These are phyloP conservation scores for Vimba vimba DNA, from an alignment of 2,113 vertebrate species.

Conservation along the genomic window DNA sequence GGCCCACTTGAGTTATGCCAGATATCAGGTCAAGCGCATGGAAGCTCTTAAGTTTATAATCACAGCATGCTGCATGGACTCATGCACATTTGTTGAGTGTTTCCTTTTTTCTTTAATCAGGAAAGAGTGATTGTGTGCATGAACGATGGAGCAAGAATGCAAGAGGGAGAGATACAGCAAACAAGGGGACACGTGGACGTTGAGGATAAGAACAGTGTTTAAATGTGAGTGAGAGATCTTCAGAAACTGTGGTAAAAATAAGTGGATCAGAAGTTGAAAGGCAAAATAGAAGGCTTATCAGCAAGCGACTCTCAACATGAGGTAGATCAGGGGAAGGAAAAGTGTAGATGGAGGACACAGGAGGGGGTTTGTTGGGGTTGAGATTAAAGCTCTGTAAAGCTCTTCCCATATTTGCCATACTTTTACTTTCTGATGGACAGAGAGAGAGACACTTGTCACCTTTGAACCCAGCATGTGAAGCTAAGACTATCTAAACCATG, in stretches of 20 bases:
- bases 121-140: neutral
- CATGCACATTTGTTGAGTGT: neutral
- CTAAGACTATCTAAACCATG: constrained; percentile 33
- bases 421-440: constrained; percentile 24
- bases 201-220: constrained; percentile 27
- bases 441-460: constrained; percentile 34
- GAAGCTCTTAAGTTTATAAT: constrained; percentile 23
- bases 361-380: neutral
- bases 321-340: neutral
- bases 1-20: constrained; percentile 6
- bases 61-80: neutral
- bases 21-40: constrained; percentile 11
- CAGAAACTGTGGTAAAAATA: constrained; percentile 6
- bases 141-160: neutral
- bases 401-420: constrained; percentile 26
- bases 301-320: constrained; percentile 20
- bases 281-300: constrained; percentile 10
- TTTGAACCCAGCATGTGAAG: constrained; percentile 22
- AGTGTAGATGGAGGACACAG: neutral
- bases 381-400: constrained; percentile 19
- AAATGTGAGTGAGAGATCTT: constrained; percentile 25
- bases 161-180: neutral
- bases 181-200: neutral
- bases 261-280: constrained; percentile 33
- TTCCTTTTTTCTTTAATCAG: neutral